Evolutionary conservation across 1,140 invertebrate species (phyloP).

Genomic region (Tetraneura akinire): DNA sequence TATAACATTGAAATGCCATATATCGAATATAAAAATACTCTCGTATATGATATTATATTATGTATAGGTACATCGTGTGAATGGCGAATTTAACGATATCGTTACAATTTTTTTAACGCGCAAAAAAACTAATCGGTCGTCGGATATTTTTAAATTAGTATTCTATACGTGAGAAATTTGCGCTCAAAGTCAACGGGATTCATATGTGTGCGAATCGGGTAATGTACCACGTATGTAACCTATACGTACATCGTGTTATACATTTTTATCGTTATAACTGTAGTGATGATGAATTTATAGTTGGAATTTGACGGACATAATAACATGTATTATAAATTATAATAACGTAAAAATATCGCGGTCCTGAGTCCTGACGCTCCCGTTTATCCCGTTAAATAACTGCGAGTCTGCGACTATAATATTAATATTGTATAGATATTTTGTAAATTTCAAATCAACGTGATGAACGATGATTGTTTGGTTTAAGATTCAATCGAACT

Average conservation of each 20-base stretch:
- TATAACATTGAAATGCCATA: constrained; percentile 29
- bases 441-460: no score
- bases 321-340: not conserved
- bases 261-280: no score
- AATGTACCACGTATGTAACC: not conserved
- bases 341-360: no score
- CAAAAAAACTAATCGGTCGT: constrained; percentile 16
- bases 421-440: no score
- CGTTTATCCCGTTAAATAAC: not conserved
- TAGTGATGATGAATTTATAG: no score
- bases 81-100: not conserved
- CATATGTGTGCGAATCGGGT: constrained; percentile 20
- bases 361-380: not conserved
- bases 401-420: no score
- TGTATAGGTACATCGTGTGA: not conserved
- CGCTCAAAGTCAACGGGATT: constrained; percentile 1
- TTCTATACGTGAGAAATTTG: not conserved
- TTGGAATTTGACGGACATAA: not conserved
- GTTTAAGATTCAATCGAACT: no score
- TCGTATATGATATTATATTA: not conserved
- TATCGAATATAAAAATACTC: not conserved
- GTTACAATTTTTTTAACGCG: not conserved
- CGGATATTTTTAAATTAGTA: constrained; percentile 5
- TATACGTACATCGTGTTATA: no score
- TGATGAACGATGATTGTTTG: no score